Conservation (phyloP, 2,113 vertebrate genomes). For the Nematolebias whitei region DNA sequence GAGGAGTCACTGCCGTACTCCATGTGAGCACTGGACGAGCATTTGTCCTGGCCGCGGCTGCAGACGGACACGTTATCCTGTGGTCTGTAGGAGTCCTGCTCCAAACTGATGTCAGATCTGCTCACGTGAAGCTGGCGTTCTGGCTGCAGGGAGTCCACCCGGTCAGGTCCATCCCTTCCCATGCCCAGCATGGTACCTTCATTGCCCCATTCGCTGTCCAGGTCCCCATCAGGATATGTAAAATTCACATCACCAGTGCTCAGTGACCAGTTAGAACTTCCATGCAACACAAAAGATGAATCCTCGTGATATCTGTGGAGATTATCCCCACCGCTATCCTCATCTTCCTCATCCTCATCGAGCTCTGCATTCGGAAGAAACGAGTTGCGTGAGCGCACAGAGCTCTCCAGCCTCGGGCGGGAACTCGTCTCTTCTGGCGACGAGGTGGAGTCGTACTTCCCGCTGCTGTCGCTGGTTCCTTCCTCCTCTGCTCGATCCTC, state of each 20-base stretch:
- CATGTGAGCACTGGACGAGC: conserved; percentile 81
- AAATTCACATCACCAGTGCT: conserved; percentile 54
- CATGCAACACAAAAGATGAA: conserved; percentile 88
- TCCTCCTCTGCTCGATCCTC: conserved; percentile 68
- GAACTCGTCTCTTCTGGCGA: conserved; percentile 57
- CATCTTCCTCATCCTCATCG: conserved; percentile 79
- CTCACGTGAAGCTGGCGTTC: conserved; percentile 70
- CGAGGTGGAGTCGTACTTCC: conserved; percentile 62
- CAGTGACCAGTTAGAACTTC: conserved; percentile 71
- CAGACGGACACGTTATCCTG: conserved; percentile 73
- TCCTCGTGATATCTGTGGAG: conserved; percentile 78
- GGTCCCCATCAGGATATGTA: conserved; percentile 1
- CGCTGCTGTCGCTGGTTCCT: conserved; percentile 67
- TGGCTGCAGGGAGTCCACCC: conserved; percentile 70
- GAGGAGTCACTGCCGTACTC: conserved; percentile 90
- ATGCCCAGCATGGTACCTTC: conserved; percentile 73
- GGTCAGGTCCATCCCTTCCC: conserved; percentile 73
- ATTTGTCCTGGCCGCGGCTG: conserved; percentile 78
- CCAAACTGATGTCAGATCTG: conserved; percentile 71
- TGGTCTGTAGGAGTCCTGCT: conserved; percentile 79
- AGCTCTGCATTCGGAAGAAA: conserved; percentile 83
- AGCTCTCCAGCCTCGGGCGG: conserved; percentile 65
- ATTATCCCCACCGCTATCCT: conserved; percentile 73
- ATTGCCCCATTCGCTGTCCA: conserved; percentile 61
- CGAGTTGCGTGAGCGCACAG: conserved; percentile 82